Evolutionary conservation across 2,113 vertebrate species (phyloP).

Genomic region (Sminthopsis crassicaudata): DNA sequence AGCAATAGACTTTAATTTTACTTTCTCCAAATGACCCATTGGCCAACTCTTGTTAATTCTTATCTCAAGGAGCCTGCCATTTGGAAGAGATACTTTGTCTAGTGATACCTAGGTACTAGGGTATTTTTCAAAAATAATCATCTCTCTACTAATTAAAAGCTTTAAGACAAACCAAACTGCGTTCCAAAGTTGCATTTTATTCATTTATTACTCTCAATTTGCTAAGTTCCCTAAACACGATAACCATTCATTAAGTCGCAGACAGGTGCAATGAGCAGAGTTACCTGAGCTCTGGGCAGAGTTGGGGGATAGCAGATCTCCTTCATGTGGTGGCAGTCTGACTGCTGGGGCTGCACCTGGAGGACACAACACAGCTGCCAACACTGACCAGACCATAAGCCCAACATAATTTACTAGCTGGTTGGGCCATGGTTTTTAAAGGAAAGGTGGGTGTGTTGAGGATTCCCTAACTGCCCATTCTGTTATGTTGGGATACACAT

Average conservation of each 20-base stretch:
- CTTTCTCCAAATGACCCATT: not conserved
- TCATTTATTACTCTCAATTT: not conserved
- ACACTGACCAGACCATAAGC: not conserved
- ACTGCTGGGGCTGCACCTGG: not conserved
- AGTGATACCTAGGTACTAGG: not conserved
- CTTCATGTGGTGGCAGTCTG: not conserved
- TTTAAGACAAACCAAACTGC: not conserved
- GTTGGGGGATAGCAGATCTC: not conserved
- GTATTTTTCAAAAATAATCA: slow-evolving; percentile 4
- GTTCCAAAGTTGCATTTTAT: not conserved
- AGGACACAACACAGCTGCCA: not conserved
- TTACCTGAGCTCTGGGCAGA: not conserved
- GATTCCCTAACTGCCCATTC: not conserved
- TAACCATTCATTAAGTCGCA: slow-evolving; percentile 39
- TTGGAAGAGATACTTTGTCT: not conserved
- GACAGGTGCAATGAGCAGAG: not conserved
- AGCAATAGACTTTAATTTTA: not conserved
- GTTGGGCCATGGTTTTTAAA: not conserved
- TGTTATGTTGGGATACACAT: not conserved
- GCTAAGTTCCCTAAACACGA: not conserved
- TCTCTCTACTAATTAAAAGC: not conserved
- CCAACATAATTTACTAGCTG: not conserved
- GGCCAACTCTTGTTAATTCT: not conserved
- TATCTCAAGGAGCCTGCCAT: not conserved
- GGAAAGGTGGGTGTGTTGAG: not conserved